Evolutionary conservation across 2,888 invertebrate species (phyloP).

Genomic region (Papilio elwesi): DNA sequence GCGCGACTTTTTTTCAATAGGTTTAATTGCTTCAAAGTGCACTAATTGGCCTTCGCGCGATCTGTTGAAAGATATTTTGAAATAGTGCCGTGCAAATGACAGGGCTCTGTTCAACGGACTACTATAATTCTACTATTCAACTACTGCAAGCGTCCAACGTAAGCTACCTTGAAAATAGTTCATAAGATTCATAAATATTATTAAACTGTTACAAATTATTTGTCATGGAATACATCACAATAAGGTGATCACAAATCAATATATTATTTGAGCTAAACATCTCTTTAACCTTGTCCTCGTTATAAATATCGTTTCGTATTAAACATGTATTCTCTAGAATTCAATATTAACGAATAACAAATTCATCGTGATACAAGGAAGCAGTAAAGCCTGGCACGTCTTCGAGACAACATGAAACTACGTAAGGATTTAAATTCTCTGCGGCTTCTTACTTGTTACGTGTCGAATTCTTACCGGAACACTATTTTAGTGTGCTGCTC

Average conservation of each 20-base stretch:
- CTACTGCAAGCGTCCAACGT: neutral
- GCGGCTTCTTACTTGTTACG: constrained; percentile 30
- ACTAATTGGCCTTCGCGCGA: constrained; percentile 35
- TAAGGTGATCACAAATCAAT: no score
- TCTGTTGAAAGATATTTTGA: constrained; percentile 24
- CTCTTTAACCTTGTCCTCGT: no score
- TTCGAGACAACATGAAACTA: constrained; percentile 28
- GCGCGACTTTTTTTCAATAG: constrained; percentile 23
- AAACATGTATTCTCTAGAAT: no score
- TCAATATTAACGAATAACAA: constrained; percentile 22
- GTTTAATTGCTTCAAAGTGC: constrained; percentile 34
- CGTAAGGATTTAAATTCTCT: constrained; percentile 36
- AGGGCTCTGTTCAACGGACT: neutral
- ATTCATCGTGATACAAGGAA: constrained; percentile 28
- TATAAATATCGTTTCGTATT: no score
- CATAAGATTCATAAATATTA: neutral
- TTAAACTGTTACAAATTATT: neutral
- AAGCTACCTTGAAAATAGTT: neutral
- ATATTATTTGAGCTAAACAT: no score
- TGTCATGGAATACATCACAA: no score
- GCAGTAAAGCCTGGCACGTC: constrained; percentile 30
- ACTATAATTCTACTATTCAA: constrained; percentile 6
- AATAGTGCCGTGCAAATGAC: constrained; percentile 28
- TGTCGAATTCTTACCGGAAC: constrained; percentile 29
- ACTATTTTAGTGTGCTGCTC: constrained; percentile 45